Percentiles rank a stretch among this genome's conserved stretches.
Evolutionary conservation across 2,113 vertebrate genomes (phyloP).

Genomic region (Lota lota): DNA sequence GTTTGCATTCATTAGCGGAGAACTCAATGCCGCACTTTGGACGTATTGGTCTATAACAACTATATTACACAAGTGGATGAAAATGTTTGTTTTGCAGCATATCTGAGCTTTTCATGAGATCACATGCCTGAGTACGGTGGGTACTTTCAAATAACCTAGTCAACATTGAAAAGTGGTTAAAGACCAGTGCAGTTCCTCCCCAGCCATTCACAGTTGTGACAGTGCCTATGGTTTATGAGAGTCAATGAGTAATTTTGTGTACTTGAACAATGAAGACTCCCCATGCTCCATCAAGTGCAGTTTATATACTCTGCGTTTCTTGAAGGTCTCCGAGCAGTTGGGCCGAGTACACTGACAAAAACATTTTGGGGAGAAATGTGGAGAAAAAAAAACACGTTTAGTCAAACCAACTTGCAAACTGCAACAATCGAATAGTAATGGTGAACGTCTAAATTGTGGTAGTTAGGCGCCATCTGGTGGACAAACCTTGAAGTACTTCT

Average conservation of each 20-base stretch:
- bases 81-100: too few relatives aligned
- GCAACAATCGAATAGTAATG: not conserved
- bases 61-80: too few relatives aligned
- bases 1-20: too few relatives aligned
- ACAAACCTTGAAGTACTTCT: slow-evolving; percentile 68
- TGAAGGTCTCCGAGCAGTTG: slow-evolving; percentile 65
- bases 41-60: too few relatives aligned
- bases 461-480: slow-evolving; percentile 38
- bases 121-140: too few relatives aligned
- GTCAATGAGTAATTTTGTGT: not conserved
- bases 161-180: too few relatives aligned
- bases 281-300: slow-evolving; percentile 60
- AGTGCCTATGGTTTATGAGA: not conserved
- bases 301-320: slow-evolving; percentile 65
- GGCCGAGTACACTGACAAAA: slow-evolving; percentile 57
- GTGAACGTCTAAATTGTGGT: not conserved
- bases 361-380: not conserved
- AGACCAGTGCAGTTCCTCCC: too few relatives aligned
- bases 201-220: not conserved
- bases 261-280: slow-evolving; percentile 56
- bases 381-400: not conserved
- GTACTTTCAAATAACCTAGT: too few relatives aligned
- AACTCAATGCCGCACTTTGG: too few relatives aligned
- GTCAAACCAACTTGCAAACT: not conserved
- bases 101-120: too few relatives aligned